Evolutionary conservation across 1,140 invertebrate genomes (phyloP).

Genomic region (Tetramorium parvispinum): DNA sequence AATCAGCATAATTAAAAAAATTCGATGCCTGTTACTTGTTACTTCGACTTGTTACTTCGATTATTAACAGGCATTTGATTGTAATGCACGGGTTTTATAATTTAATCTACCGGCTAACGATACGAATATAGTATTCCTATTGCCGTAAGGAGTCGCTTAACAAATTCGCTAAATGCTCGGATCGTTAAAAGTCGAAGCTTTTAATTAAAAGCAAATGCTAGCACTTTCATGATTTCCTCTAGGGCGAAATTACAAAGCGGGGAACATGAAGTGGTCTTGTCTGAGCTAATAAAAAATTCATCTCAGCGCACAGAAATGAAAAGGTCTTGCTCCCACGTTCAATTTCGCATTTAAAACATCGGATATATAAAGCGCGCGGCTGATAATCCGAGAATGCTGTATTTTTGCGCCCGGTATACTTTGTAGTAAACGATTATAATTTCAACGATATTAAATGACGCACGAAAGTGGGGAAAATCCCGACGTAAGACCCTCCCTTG

Average conservation of each 20-base stretch:
- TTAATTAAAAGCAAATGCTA: slow-evolving; percentile 42
- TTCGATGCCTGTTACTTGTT: not conserved
- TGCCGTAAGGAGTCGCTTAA: not conserved
- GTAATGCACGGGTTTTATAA: not conserved
- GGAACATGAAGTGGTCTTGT: not conserved
- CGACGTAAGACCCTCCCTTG: not conserved
- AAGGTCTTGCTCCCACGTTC: not conserved
- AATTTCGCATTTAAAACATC: slow-evolving; percentile 2
- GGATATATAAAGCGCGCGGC: not conserved
- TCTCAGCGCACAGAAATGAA: not conserved
- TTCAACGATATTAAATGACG: not conserved
- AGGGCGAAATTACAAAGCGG: slow-evolving; percentile 3
- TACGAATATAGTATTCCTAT: not conserved
- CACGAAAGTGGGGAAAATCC: not conserved
- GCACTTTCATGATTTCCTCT: not conserved
- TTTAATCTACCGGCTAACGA: slow-evolving; percentile 21
- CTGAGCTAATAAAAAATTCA: slow-evolving; percentile 20
- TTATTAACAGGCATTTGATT: not conserved
- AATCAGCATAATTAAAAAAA: not conserved
- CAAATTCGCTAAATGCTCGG: slow-evolving; percentile 19
- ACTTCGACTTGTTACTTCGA: too few relatives aligned
- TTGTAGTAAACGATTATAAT: not conserved
- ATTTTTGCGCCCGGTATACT: not conserved
- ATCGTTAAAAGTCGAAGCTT: slow-evolving; percentile 34
- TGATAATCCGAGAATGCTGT: not conserved